Evolutionary conservation across 2,888 invertebrate genomes (phyloP), one percentile per base, ranked within the genome.

Genomic region (Thereva nobilitata): DNA sequence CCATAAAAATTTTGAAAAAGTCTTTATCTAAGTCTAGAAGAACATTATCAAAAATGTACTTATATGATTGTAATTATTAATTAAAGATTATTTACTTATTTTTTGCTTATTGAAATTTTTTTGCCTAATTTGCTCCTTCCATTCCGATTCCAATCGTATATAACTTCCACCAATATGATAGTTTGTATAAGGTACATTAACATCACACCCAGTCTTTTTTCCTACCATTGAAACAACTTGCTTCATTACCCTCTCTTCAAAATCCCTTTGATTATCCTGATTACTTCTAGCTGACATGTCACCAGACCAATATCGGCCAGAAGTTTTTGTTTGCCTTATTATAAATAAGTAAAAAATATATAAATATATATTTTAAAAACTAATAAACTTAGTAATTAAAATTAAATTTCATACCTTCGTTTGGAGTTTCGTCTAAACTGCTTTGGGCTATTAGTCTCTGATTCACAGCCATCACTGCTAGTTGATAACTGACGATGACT

Each of bases 211-310:
- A 0, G 77, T 79, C 70, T 79, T 80, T 53, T 80, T 80, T 42
- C 74, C 74, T 34, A 80, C 79, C 71, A 78, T 74, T 34, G 74
- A 71, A 44, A 76, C 71, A n/a, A 81, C 79, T 65, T 81, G 79
- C 59, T 87, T 82, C 72, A 89, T 86, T 0, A 89, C 86, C 71
- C 86, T 86, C 81, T 93, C 93, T 79, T 94, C 93, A 76, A 87
- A 89, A 68, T 93, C 89, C 4, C 94, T 83, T 79, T 93, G 94
- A 74, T 91, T 89, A 78, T 94, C 93, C 78, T 94, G 93, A 82
- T 94, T 94, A 75, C 90, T 91, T 72, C 93, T 86, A 4, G 92
- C 89, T 0, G 91, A 89, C 66, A 90, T 81, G 72, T 89, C 88
- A 23, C 87, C 82, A 69, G 88, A 88, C 93, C 93, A 93, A 73